Conservation (phyloP, 2,888 invertebrate species). For the Pomacea canaliculata region DNA sequence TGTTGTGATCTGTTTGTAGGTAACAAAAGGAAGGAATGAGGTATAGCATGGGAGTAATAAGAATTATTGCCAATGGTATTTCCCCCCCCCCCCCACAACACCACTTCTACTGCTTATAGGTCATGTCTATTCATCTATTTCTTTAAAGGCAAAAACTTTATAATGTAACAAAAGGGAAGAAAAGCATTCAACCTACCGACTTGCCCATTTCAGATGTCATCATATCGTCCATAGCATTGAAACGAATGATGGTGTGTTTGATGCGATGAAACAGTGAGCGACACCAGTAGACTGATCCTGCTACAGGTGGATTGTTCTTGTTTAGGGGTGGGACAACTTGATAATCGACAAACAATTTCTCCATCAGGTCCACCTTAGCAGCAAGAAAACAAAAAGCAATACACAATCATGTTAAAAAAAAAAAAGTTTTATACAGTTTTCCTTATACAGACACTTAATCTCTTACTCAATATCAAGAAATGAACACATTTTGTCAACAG, state of each 20-base stretch:
- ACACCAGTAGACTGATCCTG: constrained; percentile 89
- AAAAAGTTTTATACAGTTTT: too few species aligned
- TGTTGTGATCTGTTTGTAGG: too few species aligned
- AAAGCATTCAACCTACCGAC: constrained; percentile 68
- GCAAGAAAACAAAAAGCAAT: not conserved
- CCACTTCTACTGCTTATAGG: too few species aligned
- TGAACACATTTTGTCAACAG: not conserved
- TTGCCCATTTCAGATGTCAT: constrained; percentile 80
- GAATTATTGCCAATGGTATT: too few species aligned
- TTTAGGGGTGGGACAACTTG: constrained; percentile 77
- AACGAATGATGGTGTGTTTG: constrained; percentile 84
- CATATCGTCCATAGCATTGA: constrained; percentile 82
- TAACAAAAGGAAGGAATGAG: too few species aligned
- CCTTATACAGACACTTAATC: not conserved
- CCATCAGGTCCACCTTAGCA: constrained; percentile 75
- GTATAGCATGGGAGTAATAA: too few species aligned
- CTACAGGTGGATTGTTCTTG: constrained; percentile 83
- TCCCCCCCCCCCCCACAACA: too few species aligned
- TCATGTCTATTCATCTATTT: too few species aligned
- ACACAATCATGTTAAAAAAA: not conserved
- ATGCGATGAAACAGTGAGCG: constrained; percentile 83
- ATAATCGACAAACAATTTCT: constrained; percentile 63
- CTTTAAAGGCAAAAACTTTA: too few species aligned
- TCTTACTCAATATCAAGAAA: not conserved
- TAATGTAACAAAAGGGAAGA: too few species aligned